A percentile compares a stretch with the other conserved stretches of the same genome.
Evolutionary conservation across 2,797 vertebrate species (phyloP).

Genomic region (Ciconia nigra): DNA sequence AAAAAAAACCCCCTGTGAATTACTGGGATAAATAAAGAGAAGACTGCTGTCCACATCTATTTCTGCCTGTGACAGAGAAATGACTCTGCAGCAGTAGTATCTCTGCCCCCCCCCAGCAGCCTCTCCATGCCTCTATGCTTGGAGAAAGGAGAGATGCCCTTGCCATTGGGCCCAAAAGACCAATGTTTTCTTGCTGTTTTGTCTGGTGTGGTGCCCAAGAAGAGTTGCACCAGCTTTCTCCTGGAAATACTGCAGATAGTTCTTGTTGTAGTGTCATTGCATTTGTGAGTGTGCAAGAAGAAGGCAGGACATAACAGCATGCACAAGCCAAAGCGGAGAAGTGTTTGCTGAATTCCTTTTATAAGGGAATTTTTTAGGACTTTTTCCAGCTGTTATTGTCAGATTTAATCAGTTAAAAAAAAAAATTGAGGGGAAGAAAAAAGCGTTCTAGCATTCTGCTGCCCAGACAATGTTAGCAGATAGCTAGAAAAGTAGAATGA

Average conservation of each 20-base stretch:
- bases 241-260: not conserved
- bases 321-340: not conserved
- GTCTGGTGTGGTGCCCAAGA: not conserved
- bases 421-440: fast-evolving
- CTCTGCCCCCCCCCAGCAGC: not conserved
- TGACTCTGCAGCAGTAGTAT: too few species aligned
- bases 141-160: not conserved
- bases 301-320: not conserved
- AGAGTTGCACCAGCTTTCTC: not conserved
- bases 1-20: not conserved
- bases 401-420: not conserved
- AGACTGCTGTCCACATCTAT: not conserved
- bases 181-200: not conserved
- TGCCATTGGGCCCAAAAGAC: not conserved
- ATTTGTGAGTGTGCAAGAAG: not conserved
- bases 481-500: not conserved
- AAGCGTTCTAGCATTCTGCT: not conserved
- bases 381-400: not conserved
- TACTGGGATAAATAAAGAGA: not conserved
- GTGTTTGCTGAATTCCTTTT: not conserved
- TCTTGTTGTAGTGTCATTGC: not conserved
- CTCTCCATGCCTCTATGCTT: fast-evolving
- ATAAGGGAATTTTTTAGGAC: not conserved
- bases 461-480: not conserved
- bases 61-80: not conserved